A percentile compares a stretch with the other conserved stretches of the same genome.
These are phyloP conservation scores for Spinus olivaceus DNA, from an alignment of 2,797 vertebrate species.

Conservation along the genomic window DNA sequence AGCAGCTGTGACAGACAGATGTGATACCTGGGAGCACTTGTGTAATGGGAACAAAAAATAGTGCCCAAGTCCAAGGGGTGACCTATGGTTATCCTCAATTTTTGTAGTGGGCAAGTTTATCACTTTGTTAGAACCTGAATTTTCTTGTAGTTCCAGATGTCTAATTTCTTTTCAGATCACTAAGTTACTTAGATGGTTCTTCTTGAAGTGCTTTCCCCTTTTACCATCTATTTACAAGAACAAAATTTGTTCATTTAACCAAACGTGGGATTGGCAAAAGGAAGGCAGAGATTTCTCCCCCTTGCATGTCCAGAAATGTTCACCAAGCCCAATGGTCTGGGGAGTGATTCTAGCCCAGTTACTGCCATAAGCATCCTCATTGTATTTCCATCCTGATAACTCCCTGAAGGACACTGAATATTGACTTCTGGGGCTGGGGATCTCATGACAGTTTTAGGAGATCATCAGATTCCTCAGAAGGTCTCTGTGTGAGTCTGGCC, in stretches of 20 bases:
- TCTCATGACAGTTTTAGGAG: neutral
- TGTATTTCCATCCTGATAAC: neutral
- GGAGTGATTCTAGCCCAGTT: neutral
- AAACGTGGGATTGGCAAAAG: neutral
- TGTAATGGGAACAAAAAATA: neutral
- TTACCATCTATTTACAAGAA: neutral
- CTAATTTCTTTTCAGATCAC: neutral
- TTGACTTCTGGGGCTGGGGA: neutral
- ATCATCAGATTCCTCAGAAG: neutral
- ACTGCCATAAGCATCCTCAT: neutral
- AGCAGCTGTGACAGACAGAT: fast-evolving
- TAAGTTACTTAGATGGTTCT: neutral
- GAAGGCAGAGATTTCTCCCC: neutral
- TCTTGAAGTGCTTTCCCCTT: neutral
- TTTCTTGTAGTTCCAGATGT: neutral
- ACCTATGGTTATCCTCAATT: neutral
- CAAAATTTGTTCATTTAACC: neutral
- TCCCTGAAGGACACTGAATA: neutral
- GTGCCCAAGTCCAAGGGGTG: neutral
- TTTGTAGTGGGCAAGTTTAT: neutral
- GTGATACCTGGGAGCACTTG: neutral
- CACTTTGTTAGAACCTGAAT: neutral
- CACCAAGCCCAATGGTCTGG: neutral
- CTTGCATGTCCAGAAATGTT: neutral
- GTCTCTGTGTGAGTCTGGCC: neutral